Base-by-base conservation (phyloP, 2,113 vertebrate genomes). In the Vimba vimba region DNA sequence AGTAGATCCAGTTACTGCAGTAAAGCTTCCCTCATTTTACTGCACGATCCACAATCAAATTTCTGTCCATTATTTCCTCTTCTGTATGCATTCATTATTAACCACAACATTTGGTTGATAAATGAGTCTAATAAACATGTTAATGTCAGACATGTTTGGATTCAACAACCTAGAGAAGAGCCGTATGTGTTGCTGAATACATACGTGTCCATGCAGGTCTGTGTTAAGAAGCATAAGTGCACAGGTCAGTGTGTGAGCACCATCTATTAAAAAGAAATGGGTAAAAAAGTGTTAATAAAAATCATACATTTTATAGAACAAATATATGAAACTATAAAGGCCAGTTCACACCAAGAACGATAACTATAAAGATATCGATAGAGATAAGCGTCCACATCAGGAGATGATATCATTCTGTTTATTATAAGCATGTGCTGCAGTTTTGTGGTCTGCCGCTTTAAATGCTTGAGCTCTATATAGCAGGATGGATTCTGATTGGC, bases 171-270 rank as follows among this genome's bases (percentile, higher is more conserved):
- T 36, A 23, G 2, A 52, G 25, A 64, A 66, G 43, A 23, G 36
- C 33, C 7, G 13, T 8, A 55, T 2, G n/a, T 50, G 13, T 45
- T 21, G 68, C 21, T 81, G 15, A 55, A 86, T 90, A 93, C 95
- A 25, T 94, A 95, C 95, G 30, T 95, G 95, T 90, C 95, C 95
- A 17, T 95, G 95, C 13, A 95, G 92, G 84, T 95, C 95, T 4
- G 94, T 95, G 93, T 95, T 95, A 62, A 95, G 94, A 89, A 95
- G 93, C 95, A 95, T 95, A 5, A 95, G 94, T 79, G 95, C 95
- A 6, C 95, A 95, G 87, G 95, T 95, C 88, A 95, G 88, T 6
- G 95, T 95, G 91, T 95, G 95, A 81, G 94, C 95, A 82, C 95
- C 95, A 85, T 95, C 95, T 95, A 88, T 81, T 52, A 27, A 91